phyloP scores from a whole-genome alignment of 2,888 invertebrate genomes.

The Phalera bucephala region DNA sequence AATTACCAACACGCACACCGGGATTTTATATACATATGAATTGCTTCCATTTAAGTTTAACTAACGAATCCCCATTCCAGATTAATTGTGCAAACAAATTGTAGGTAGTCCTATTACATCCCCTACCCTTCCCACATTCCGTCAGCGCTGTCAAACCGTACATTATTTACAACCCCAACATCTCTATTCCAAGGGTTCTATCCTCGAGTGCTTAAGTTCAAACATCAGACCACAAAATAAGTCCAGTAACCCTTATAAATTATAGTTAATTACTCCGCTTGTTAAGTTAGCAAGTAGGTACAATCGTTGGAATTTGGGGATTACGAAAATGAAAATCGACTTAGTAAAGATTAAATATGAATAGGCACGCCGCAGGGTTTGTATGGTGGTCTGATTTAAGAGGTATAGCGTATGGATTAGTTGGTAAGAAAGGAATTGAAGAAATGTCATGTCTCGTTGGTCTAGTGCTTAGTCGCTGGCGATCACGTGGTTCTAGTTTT shows the following conservation, averaged over 20 bases:
- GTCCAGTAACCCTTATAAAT: conserved; percentile 40
- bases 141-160: background rate
- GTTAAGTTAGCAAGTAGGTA: conserved; percentile 39
- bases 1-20: no score
- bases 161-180: conserved; percentile 2
- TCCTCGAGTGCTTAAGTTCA: conserved; percentile 19
- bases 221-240: conserved; percentile 31
- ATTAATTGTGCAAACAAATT: background rate
- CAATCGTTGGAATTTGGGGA: conserved; percentile 47
- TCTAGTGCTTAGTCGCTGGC: no score
- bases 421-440: no score
- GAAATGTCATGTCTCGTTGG: no score
- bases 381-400: conserved; percentile 12
- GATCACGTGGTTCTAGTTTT: no score
- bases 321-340: conserved; percentile 61
- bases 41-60: no score
- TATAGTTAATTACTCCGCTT: conserved; percentile 49
- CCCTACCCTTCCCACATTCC: background rate
- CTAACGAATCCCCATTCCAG: background rate
- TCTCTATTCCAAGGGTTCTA: conserved; percentile 18
- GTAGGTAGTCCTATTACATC: background rate
- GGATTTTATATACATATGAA: no score
- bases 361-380: conserved; percentile 37
- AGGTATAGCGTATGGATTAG: conserved; percentile 2
- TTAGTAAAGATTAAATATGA: conserved; percentile 58